Evolutionary conservation across 2,797 vertebrate genomes (phyloP).

Genomic region (Rhinophrynus dorsalis): DNA sequence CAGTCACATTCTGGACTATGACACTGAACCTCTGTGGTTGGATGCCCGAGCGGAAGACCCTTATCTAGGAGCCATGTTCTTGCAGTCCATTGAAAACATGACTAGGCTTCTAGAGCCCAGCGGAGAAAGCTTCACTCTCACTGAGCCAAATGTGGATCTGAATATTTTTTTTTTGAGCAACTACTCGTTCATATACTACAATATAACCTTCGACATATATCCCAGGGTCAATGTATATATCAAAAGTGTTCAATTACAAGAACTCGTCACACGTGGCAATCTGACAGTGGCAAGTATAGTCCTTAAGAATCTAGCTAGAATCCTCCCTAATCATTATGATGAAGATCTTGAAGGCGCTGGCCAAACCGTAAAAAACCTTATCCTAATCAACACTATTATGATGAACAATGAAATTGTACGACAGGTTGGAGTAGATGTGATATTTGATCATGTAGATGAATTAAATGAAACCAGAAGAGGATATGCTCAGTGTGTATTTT

Average conservation of each 20-base stretch:
- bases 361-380: slow-evolving; percentile 44
- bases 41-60: slow-evolving; percentile 17
- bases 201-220: slow-evolving; percentile 38
- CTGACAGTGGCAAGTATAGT: slow-evolving; percentile 51
- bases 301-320: slow-evolving; percentile 46
- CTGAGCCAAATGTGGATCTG: slow-evolving; percentile 44
- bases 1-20: slow-evolving; percentile 51
- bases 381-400: slow-evolving; percentile 50
- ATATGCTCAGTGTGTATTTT: slow-evolving; percentile 76
- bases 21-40: slow-evolving; percentile 50
- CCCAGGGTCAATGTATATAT: slow-evolving; percentile 28
- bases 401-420: slow-evolving; percentile 35
- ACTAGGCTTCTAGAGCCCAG: slow-evolving; percentile 16
- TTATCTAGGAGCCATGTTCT: slow-evolving; percentile 28
- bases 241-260: slow-evolving; percentile 5
- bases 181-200: slow-evolving; percentile 1
- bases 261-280: background rate
- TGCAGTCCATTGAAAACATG: slow-evolving; percentile 55
- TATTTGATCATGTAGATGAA: background rate
- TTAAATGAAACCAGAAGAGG: background rate
- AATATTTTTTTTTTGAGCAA: slow-evolving; percentile 19
- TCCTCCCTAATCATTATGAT: slow-evolving; percentile 49
- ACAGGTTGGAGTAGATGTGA: slow-evolving; percentile 49
- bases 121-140: slow-evolving; percentile 32
- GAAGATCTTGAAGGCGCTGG: slow-evolving; percentile 1